Conservation (phyloP, 2,113 vertebrate genomes). For the Chlorodrepanis virens region DNA sequence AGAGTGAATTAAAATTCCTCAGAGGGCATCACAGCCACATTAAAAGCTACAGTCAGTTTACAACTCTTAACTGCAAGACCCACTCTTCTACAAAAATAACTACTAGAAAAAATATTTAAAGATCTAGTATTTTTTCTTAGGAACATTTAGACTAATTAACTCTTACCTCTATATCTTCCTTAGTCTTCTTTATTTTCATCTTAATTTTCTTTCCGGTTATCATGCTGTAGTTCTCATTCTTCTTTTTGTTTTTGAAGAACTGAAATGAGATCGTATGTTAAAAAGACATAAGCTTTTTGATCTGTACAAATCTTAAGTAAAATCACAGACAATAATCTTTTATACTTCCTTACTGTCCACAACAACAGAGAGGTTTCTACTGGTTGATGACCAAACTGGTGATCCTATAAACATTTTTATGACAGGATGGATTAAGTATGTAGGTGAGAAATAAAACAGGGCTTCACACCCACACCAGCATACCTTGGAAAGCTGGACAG, state of each 20-base stretch:
- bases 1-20: background rate
- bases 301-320: background rate
- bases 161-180: conserved; percentile 88
- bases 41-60: background rate
- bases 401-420: background rate
- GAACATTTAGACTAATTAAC: background rate
- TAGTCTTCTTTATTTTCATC: conserved; percentile 92
- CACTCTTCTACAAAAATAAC: background rate
- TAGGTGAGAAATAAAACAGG: background rate
- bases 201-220: conserved; percentile 93
- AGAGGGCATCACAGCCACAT: background rate
- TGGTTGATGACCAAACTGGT: background rate
- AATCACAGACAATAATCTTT: background rate
- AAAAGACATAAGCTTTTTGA: background rate
- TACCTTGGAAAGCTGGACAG: conserved; percentile 91
- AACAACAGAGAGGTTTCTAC: background rate
- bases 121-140: background rate
- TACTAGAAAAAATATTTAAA: background rate
- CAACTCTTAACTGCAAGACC: background rate
- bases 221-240: conserved; percentile 88
- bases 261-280: conserved; percentile 42
- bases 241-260: conserved; percentile 88
- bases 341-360: background rate
- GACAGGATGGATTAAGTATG: background rate
- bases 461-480: background rate